Percentiles rank a stretch among this genome's conserved stretches.
Conservation (phyloP, 2,797 vertebrate genomes). For the Lateolabrax maculatus region DNA sequence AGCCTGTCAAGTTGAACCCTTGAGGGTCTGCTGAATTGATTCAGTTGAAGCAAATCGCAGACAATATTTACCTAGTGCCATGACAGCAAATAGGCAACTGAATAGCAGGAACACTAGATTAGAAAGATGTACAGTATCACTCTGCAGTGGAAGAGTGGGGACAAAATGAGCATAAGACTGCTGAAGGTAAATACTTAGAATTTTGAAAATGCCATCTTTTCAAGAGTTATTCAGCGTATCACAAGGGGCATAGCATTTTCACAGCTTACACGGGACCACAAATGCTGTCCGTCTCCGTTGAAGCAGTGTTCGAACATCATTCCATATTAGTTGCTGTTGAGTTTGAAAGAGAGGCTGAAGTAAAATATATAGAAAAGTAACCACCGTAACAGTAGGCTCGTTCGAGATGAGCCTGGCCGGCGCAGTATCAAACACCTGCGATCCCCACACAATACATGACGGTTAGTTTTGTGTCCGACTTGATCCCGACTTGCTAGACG, state of each 20-base stretch:
- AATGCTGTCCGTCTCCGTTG: too few species aligned
- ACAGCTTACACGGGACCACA: background rate
- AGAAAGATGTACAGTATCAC: conserved; percentile 24
- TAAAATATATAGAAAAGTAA: too few species aligned
- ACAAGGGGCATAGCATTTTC: conserved; percentile 18
- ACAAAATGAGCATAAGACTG: conserved; percentile 13
- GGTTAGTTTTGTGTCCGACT: too few species aligned
- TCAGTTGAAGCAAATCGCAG: conserved; percentile 39
- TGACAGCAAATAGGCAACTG: conserved; percentile 44
- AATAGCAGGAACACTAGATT: conserved; percentile 35
- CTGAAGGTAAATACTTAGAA: conserved; percentile 19
- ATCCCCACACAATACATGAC: too few species aligned
- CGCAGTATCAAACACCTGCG: too few species aligned
- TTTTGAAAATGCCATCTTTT: conserved; percentile 27
- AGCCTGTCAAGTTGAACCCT: conserved; percentile 48
- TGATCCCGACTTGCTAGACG: too few species aligned
- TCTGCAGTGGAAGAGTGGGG: conserved; percentile 7
- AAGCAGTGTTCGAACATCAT: too few species aligned
- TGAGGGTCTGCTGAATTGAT: conserved; percentile 32
- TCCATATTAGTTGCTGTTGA: too few species aligned
- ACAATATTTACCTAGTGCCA: conserved; percentile 46
- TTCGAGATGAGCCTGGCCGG: too few species aligned
- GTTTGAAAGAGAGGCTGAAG: too few species aligned
- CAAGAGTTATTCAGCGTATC: conserved; percentile 4
- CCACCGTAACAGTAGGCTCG: too few species aligned